These are phyloP conservation scores for Eupsilia transversa DNA, from an alignment of 2,888 invertebrate genomes.

Conservation along the genomic window DNA sequence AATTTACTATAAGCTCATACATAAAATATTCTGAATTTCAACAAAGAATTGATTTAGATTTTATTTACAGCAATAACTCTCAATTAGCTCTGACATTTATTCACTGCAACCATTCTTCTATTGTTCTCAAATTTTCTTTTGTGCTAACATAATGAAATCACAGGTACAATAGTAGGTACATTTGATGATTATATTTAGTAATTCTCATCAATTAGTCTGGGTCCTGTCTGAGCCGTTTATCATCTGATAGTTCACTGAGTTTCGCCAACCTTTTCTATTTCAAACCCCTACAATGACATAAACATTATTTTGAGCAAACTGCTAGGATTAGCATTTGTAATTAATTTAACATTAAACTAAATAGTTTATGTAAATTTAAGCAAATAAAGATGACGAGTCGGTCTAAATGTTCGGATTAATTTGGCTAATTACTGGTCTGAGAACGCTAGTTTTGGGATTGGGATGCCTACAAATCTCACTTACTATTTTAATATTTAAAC, in stretches of 20 bases:
- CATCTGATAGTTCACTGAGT: background rate
- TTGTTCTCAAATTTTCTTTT: conserved; percentile 18
- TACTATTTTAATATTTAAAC: too few species aligned
- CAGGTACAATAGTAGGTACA: conserved; percentile 1
- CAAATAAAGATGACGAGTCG: conserved; percentile 4
- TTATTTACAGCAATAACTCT: conserved; percentile 18
- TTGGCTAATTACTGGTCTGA: background rate
- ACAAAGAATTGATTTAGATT: too few species aligned
- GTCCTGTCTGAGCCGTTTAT: conserved; percentile 15
- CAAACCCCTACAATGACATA: background rate
- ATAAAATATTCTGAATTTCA: background rate
- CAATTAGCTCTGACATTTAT: conserved; percentile 9
- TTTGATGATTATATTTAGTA: conserved; percentile 17
- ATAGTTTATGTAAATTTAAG: background rate
- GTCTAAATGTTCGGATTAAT: background rate
- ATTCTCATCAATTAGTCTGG: conserved; percentile 35
- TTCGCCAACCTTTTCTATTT: conserved; percentile 16
- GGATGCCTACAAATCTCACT: too few species aligned
- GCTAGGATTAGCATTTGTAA: background rate
- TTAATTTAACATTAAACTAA: conserved; percentile 9
- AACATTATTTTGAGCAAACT: background rate
- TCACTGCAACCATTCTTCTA: background rate
- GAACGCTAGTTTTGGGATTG: too few species aligned
- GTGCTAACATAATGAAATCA: conserved; percentile 5
- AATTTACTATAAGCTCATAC: background rate